phyloP scores from a whole-genome alignment of 2,113 vertebrate genomes.

The Rhabdornis inornatus region DNA sequence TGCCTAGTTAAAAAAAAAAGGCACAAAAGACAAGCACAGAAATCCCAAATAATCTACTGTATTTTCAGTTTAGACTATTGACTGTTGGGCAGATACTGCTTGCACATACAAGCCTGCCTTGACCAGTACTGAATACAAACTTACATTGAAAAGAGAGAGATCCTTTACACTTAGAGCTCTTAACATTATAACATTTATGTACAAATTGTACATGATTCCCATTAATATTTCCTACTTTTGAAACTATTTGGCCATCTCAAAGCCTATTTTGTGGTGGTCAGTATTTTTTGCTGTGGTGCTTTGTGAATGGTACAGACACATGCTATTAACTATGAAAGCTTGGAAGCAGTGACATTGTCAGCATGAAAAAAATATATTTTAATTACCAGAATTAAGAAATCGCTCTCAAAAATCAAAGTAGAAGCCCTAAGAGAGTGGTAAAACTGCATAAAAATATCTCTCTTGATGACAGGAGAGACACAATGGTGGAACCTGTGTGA shows the following conservation, averaged over 20 bases:
- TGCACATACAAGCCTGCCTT: background rate
- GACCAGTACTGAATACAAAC: background rate
- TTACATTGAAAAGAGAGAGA: background rate
- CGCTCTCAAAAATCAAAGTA: background rate
- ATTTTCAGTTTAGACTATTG: background rate
- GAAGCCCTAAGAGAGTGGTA: background rate
- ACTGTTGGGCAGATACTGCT: background rate
- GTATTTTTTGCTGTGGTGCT: background rate
- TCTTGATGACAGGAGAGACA: background rate
- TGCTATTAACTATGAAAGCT: background rate
- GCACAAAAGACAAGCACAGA: background rate
- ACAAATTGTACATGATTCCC: background rate
- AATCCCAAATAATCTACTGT: background rate
- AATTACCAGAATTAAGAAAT: background rate
- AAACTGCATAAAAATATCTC: background rate
- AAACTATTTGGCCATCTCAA: background rate
- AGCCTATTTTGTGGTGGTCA: background rate
- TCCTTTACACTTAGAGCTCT: background rate
- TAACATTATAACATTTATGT: background rate
- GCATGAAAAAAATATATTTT: background rate
- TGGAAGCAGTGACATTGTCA: background rate
- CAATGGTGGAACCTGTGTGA: background rate
- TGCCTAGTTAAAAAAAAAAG: background rate
- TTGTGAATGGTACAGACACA: background rate
- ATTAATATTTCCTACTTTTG: background rate